Evolutionary conservation across 1,140 invertebrate species (phyloP).

Genomic region (Philotrypesis tridentata): DNA sequence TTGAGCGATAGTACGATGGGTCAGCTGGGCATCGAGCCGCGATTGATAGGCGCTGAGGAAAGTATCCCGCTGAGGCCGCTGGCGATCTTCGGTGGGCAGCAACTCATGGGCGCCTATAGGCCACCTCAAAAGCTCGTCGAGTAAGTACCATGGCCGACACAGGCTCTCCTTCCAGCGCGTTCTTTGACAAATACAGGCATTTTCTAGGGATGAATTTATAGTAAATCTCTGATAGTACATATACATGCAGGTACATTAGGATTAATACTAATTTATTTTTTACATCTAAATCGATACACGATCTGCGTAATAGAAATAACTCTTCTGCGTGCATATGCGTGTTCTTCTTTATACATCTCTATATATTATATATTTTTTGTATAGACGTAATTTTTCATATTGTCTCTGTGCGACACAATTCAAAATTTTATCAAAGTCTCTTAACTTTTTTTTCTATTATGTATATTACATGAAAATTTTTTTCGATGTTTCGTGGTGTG

Average conservation of each 20-base stretch:
- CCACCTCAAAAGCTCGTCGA: constrained; percentile 76
- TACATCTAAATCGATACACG: background rate
- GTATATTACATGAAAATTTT: constrained; percentile 36
- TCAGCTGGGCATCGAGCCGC: constrained; percentile 64
- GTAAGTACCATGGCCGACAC: constrained; percentile 75
- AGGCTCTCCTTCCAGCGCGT: background rate
- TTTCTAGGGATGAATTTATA: background rate
- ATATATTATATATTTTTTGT: constrained; percentile 15
- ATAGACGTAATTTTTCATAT: constrained; percentile 2
- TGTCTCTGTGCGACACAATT: background rate
- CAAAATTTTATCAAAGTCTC: constrained; percentile 20
- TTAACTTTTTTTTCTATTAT: background rate
- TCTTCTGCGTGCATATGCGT: background rate
- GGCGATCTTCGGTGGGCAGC: constrained; percentile 80
- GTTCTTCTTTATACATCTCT: background rate
- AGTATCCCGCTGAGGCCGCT: constrained; percentile 85
- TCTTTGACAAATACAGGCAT: background rate
- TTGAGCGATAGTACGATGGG: constrained; percentile 67
- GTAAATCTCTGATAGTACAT: background rate
- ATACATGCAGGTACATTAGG: background rate
- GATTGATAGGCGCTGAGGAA: constrained; percentile 76
- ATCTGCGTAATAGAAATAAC: background rate
- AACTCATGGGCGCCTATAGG: constrained; percentile 74
- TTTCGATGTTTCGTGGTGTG: constrained; percentile 57
- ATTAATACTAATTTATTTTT: background rate